phyloP scores from a whole-genome alignment of 2,797 vertebrate species.

The Acridotheres tristis region DNA sequence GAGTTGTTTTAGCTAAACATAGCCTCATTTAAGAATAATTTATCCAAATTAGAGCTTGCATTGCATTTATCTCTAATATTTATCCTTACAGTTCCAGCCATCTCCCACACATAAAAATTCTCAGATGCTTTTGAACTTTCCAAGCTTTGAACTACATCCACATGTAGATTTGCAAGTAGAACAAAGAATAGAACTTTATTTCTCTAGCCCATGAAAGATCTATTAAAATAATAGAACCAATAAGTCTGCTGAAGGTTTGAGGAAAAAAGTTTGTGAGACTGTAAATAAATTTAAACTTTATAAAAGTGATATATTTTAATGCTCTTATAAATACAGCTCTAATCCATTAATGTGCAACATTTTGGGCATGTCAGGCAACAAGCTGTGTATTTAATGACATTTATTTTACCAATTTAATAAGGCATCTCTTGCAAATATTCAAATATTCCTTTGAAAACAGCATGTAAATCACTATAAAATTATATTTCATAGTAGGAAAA shows the following conservation, averaged over 20 bases:
- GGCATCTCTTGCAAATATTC: neutral
- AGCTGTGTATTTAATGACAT: neutral
- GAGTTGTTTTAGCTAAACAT: neutral
- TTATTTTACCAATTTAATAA: neutral
- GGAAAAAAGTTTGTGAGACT: neutral
- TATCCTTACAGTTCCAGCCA: neutral
- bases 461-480: neutral
- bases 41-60: neutral
- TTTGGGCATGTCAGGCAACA: neutral
- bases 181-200: neutral
- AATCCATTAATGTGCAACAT: neutral
- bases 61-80: neutral
- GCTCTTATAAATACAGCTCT: neutral
- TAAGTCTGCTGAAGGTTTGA: rapidly evolving
- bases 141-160: neutral
- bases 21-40: neutral
- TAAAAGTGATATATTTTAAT: neutral
- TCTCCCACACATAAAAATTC: neutral
- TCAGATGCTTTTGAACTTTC: neutral
- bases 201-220: neutral
- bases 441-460: neutral
- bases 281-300: neutral
- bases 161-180: neutral
- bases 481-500: neutral
- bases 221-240: neutral